A percentile compares a stretch with the other conserved stretches of the same genome.
phyloP scores from a whole-genome alignment of 2,888 invertebrate genomes.

The Didymodactylos carnosus region DNA sequence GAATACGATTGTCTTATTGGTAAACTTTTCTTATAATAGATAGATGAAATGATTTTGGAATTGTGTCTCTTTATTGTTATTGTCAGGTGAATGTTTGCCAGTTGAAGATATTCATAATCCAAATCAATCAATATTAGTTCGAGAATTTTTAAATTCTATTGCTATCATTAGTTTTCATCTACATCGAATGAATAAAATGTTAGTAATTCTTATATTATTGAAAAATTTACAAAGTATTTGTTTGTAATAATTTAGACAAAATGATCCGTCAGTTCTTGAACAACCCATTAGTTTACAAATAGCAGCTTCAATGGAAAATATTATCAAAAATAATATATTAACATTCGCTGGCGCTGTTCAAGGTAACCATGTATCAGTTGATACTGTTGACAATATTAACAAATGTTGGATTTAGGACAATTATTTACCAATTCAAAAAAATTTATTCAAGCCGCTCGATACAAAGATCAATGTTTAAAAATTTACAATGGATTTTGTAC shows the following conservation, averaged over 20 bases:
- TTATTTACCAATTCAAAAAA: background rate
- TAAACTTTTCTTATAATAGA: conserved; percentile 15
- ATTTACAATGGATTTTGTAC: background rate
- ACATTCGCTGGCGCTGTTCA: conserved; percentile 17
- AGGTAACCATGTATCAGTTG: conserved; percentile 1
- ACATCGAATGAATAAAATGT: conserved; percentile 17
- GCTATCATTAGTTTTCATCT: conserved; percentile 27
- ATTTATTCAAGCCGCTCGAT: background rate
- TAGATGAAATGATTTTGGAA: background rate
- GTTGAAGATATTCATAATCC: conserved; percentile 20
- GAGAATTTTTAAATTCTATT: conserved; percentile 31
- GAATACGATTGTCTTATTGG: conserved; percentile 25
- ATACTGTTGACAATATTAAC: background rate
- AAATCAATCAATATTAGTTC: conserved; percentile 26
- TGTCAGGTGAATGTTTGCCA: background rate
- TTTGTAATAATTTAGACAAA: background rate
- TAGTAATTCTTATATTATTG: background rate
- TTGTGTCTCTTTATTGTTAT: background rate
- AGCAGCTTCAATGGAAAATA: conserved; percentile 23
- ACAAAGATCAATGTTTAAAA: background rate
- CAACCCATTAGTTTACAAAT: conserved; percentile 26
- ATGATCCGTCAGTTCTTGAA: conserved; percentile 27
- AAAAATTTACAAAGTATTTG: background rate
- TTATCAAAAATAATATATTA: conserved; percentile 17
- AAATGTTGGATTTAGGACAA: background rate